These are phyloP conservation scores for Casuarius casuarius DNA, from an alignment of 2,113 vertebrate genomes.

Conservation along the genomic window DNA sequence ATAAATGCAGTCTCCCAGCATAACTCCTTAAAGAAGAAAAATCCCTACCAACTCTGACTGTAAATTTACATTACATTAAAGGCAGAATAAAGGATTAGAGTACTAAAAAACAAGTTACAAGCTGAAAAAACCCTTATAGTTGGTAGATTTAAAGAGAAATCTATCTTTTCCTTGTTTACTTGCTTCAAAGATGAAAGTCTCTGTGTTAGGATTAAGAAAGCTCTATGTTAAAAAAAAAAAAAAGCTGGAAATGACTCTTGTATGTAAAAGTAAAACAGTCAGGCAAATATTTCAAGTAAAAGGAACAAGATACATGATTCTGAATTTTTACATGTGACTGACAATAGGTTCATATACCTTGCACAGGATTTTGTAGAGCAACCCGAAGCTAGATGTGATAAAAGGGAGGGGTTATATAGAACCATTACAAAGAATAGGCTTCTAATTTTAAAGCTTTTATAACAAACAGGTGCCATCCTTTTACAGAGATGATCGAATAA, in stretches of 20 bases:
- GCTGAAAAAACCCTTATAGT: background rate
- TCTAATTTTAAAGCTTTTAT: background rate
- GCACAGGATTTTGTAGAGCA: background rate
- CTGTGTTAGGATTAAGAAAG: slow-evolving; percentile 4
- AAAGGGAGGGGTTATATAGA: background rate
- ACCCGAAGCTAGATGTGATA: background rate
- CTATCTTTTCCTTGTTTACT: slow-evolving; percentile 13
- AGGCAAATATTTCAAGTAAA: background rate
- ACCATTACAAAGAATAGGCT: background rate
- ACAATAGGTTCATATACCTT: background rate
- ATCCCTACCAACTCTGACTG: background rate
- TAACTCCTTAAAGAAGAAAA: background rate
- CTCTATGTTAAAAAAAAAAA: background rate
- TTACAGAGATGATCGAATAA: background rate
- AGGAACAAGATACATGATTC: background rate
- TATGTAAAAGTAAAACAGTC: background rate
- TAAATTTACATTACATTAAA: slow-evolving; percentile 7
- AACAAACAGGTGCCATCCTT: background rate
- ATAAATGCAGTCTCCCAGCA: background rate
- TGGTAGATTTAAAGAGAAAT: background rate
- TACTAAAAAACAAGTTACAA: background rate
- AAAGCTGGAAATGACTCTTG: background rate
- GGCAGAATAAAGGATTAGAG: background rate
- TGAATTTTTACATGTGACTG: background rate
- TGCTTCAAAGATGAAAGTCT: background rate